A percentile compares a stretch with the other conserved stretches of the same genome.
Conservation (phyloP, 1,140 invertebrate genomes). For the Drosophila eugracilis region DNA sequence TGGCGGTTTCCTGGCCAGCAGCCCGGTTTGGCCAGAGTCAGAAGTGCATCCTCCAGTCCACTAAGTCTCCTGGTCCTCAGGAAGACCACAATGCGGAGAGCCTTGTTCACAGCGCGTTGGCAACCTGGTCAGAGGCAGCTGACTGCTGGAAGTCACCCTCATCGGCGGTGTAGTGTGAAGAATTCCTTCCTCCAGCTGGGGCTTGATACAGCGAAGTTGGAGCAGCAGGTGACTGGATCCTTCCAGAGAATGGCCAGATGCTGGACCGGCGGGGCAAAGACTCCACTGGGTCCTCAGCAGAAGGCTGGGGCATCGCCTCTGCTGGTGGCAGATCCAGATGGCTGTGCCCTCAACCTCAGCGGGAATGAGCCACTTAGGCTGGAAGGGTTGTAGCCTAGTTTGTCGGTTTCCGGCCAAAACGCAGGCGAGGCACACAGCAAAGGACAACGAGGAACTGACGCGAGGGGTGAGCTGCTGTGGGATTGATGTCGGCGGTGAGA, state of each 20-base stretch:
- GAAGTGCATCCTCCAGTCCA: conserved; percentile 68
- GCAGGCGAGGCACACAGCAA: conserved; percentile 58
- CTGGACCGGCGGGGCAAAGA: conserved; percentile 20
- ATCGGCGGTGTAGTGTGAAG: conserved; percentile 67
- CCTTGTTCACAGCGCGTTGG: conserved; percentile 61
- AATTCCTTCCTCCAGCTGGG: conserved; percentile 74
- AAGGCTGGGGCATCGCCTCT: conserved; percentile 36
- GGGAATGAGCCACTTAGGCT: conserved; percentile 70
- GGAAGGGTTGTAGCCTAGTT: conserved; percentile 81
- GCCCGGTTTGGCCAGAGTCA: conserved; percentile 75
- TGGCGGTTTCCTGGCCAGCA: conserved; percentile 69
- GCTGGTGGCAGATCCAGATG: conserved; percentile 48
- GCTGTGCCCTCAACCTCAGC: conserved; percentile 64
- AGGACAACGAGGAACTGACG: conserved; percentile 48
- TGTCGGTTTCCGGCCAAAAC: conserved; percentile 66
- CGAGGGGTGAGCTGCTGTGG: conserved; percentile 48
- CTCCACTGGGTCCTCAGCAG: conserved; percentile 19
- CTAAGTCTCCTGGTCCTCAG: conserved; percentile 70
- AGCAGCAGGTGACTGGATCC: conserved; percentile 46
- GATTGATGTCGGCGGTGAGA: conserved; percentile 37
- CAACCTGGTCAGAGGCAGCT: conserved; percentile 50
- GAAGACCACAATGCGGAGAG: conserved; percentile 71
- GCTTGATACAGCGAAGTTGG: conserved; percentile 61
- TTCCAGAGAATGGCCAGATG: conserved; percentile 15
- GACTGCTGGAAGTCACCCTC: conserved; percentile 71